These are phyloP conservation scores for Mesitornis unicolor DNA, from an alignment of 2,113 vertebrate species.

Conservation along the genomic window DNA sequence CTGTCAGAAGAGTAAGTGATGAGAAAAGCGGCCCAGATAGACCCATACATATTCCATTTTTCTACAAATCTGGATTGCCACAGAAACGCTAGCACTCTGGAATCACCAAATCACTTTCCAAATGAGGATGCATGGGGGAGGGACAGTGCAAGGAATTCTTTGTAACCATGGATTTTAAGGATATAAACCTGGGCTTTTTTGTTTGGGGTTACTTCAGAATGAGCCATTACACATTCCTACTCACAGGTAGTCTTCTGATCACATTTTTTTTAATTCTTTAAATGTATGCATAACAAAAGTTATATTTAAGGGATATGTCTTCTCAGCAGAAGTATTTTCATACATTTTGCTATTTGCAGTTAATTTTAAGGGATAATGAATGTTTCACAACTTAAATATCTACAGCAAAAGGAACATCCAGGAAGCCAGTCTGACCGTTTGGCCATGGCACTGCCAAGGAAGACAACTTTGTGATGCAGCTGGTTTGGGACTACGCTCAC, in stretches of 20 bases:
- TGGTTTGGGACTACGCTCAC: not conserved
- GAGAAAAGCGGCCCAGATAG: slow-evolving; percentile 33
- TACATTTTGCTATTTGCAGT: not conserved
- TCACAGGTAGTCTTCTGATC: not conserved
- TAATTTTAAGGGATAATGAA: not conserved
- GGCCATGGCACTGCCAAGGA: not conserved
- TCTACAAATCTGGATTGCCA: not conserved
- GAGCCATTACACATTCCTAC: not conserved
- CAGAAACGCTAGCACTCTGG: not conserved
- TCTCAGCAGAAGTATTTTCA: not conserved
- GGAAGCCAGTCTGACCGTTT: not conserved
- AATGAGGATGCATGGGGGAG: not conserved
- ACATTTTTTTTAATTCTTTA: not conserved
- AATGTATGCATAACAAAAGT: not conserved
- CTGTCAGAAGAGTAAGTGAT: slow-evolving; percentile 34
- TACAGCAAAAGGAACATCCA: not conserved
- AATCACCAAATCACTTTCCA: not conserved
- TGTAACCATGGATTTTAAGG: not conserved
- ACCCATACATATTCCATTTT: not conserved
- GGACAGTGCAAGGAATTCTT: not conserved
- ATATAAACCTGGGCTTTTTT: not conserved
- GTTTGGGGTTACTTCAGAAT: not conserved
- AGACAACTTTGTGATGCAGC: not conserved
- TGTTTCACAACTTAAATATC: not conserved
- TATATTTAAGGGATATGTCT: not conserved